Base-by-base conservation (phyloP, 2,113 vertebrate genomes). In the Prunella himalayana region DNA sequence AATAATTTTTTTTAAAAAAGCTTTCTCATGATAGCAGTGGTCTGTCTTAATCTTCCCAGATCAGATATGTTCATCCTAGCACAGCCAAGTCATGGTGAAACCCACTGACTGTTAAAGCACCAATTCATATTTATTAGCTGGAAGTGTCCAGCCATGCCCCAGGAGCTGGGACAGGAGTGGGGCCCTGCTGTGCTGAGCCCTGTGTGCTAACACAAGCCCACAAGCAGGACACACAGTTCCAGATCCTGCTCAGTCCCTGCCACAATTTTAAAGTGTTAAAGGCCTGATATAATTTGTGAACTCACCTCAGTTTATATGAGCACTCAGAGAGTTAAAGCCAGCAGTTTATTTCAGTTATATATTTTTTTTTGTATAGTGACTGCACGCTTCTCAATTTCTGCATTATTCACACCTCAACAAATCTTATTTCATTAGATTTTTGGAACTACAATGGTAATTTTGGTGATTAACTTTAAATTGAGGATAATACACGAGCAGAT, bases 381-480 rank as follows among this genome's bases (percentile, higher is more conserved):
- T 71, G 76, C n/a, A 3, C 0, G 5, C 60, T 64, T 95, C 89
- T 96, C 80, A 71, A 95, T 94, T 95, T 96, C 86, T 91, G n/a
- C 68, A 83, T 97, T 97, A 96, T 97, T 96, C 95, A 97, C 95
- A 98, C 95, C 94, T 97, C 97, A 92, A 85, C 92, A 97, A 94
- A 94, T 88, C 97, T 96, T 97, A 95, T 91, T 98, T 94, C 95
- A 95, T 97, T 97, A 97, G 90, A 51, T 96, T 96, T 96, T 97
- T 94, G 94, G 95, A 97, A 95, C 79, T 81, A 89, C 94, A 93
- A 72, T 6, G 13, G 88, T 95, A 97, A 97, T 98, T 98, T 97
- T 95, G 64, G 96, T 97, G 97, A 98, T 98, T 97, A 97, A 97
- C 95, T 97, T 98, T 97, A 96, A 98, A 98, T 97, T 97, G 96